Conservation (phyloP, 2,888 invertebrate genomes). For the Pandemis cinnamomeana region DNA sequence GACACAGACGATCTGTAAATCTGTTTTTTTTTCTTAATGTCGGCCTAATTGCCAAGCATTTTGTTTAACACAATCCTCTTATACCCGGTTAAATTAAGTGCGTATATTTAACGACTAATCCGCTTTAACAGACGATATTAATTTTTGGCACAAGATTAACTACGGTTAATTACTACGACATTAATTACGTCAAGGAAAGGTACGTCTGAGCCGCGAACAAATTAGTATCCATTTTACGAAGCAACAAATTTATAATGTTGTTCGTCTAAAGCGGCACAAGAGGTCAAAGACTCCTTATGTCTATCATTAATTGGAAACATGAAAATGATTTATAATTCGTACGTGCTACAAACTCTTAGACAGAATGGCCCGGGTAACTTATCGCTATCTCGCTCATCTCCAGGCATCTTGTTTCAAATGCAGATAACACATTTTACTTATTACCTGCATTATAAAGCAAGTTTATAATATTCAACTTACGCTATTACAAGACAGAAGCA, state of each 20-base stretch:
- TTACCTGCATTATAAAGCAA: too few relatives aligned
- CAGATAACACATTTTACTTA: too few relatives aligned
- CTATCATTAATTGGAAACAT: not conserved
- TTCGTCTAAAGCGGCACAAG: not conserved
- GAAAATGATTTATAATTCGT: not conserved
- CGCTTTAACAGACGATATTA: slow-evolving; percentile 30
- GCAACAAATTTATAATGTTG: not conserved
- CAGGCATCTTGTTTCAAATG: too few relatives aligned
- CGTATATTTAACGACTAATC: slow-evolving; percentile 24
- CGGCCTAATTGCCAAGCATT: not conserved
- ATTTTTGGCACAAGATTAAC: slow-evolving; percentile 35
- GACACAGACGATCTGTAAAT: too few relatives aligned
- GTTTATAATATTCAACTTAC: too few relatives aligned
- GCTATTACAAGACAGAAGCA: too few relatives aligned
- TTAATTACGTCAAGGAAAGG: slow-evolving; percentile 24
- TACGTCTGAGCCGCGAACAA: not conserved
- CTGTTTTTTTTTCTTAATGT: not conserved
- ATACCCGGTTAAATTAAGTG: slow-evolving; percentile 21
- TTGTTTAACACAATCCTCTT: slow-evolving; percentile 15
- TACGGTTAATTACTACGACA: slow-evolving; percentile 23
- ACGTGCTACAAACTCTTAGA: too few relatives aligned
- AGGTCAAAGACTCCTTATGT: not conserved
- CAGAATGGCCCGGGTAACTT: too few relatives aligned
- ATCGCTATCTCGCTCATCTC: too few relatives aligned
- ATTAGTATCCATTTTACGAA: not conserved